Evolutionary conservation across 2,113 vertebrate species (phyloP).

Genomic region (Clarias macrocephalus): DNA sequence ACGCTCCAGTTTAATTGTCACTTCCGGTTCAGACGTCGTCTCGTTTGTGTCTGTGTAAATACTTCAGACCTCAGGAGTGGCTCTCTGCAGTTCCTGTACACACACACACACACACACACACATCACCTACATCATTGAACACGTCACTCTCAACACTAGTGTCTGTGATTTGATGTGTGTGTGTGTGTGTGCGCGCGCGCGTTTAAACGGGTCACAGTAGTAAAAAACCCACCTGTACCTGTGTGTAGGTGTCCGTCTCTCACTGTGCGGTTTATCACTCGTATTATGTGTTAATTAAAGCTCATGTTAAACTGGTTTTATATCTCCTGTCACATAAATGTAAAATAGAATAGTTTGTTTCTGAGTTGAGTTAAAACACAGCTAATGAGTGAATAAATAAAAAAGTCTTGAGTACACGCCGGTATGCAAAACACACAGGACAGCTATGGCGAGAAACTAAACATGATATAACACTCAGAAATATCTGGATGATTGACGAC

Average conservation of each 20-base stretch:
- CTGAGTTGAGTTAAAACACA: neutral
- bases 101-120: neutral
- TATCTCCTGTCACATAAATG: neutral
- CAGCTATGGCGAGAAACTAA: too few relatives aligned
- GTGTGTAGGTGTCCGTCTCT: too few relatives aligned
- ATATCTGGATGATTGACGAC: neutral
- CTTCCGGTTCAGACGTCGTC: neutral
- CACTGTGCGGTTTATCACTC: neutral
- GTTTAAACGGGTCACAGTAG: too few relatives aligned
- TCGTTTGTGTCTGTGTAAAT: neutral
- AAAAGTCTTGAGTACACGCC: neutral
- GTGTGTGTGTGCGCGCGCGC: too few relatives aligned
- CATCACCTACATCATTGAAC: too few relatives aligned
- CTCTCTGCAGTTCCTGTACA: neutral
- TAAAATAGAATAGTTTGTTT: neutral
- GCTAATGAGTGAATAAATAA: neutral
- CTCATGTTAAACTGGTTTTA: neutral
- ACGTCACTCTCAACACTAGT: too few relatives aligned
- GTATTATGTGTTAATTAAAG: neutral
- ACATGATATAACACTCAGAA: too few relatives aligned
- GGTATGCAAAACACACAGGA: too few relatives aligned
- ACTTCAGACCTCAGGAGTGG: neutral
- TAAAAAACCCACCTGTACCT: neutral
- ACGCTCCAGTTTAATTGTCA: neutral
- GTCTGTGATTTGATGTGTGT: too few relatives aligned